A percentile compares a stretch with the other conserved stretches of the same genome.
Conservation (phyloP, 1,140 invertebrate species). For the Lethrus apterus region DNA sequence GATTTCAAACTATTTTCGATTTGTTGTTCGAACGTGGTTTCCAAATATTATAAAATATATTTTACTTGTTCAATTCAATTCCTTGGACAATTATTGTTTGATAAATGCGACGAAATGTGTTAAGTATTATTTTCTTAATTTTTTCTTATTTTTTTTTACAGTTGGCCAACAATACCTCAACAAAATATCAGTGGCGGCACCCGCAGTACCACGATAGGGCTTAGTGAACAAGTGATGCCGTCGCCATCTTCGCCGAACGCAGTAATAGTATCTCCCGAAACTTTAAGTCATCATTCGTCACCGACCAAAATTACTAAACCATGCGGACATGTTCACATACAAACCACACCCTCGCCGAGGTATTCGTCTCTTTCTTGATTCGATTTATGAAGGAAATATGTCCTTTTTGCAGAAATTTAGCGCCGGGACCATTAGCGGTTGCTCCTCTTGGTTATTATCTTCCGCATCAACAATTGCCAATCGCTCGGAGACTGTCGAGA, state of each 20-base stretch:
- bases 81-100: too few species aligned
- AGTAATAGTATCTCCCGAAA: slow-evolving; percentile 67
- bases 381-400: too few species aligned
- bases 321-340: slow-evolving; percentile 46
- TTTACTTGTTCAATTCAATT: too few species aligned
- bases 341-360: slow-evolving; percentile 10
- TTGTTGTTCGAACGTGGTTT: too few species aligned
- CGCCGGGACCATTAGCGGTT: slow-evolving; percentile 27
- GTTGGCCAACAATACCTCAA: slow-evolving; percentile 51
- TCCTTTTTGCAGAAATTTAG: slow-evolving; percentile 30
- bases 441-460: slow-evolving; percentile 27
- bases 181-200: slow-evolving; percentile 53
- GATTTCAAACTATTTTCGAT: too few species aligned
- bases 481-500: slow-evolving; percentile 40
- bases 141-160: slow-evolving; percentile 19
- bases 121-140: neutral
- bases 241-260: slow-evolving; percentile 63
- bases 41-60: too few species aligned
- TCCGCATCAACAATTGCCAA: slow-evolving; percentile 24
- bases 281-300: slow-evolving; percentile 53
- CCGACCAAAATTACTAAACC: slow-evolving; percentile 33
- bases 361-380: too few species aligned
- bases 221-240: slow-evolving; percentile 44
- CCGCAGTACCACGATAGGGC: slow-evolving; percentile 40
- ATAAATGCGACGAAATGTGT: too few species aligned